A percentile compares a stretch with the other conserved stretches of the same genome.
These are phyloP conservation scores for Luidia sarsii DNA, from an alignment of 53 echinoderm and acorn worm genomes.

Conservation along the genomic window DNA sequence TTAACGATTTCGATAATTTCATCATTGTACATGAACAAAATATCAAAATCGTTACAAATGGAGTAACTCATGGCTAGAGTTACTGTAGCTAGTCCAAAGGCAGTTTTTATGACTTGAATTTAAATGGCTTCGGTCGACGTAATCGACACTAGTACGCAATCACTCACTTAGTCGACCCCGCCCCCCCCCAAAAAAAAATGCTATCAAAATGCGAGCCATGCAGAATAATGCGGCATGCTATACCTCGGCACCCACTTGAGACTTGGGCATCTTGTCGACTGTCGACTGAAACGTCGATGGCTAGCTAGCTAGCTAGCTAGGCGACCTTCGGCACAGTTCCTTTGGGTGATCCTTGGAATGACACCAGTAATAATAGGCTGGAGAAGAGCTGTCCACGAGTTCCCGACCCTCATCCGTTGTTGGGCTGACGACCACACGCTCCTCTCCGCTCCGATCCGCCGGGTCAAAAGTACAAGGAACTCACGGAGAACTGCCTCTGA, in stretches of 20 bases:
- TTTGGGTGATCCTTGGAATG: no score
- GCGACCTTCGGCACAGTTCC: no score
- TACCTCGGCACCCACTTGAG: slow-evolving; percentile 43
- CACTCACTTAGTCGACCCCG: neutral
- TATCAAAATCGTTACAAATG: no score
- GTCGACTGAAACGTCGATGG: neutral
- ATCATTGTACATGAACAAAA: no score
- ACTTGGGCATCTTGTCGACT: slow-evolving; percentile 32
- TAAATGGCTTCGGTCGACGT: neutral
- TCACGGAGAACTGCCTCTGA: no score
- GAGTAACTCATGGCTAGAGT: neutral
- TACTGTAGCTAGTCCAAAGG: neutral
- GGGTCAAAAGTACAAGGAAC: neutral
- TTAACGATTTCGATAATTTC: no score
- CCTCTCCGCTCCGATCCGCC: neutral
- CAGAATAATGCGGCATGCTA: slow-evolving; percentile 14
- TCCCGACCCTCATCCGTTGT: no score
- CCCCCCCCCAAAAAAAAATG: no score
- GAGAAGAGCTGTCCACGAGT: no score
- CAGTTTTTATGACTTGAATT: neutral
- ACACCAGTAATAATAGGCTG: no score
- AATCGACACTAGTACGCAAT: neutral
- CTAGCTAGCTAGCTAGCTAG: neutral
- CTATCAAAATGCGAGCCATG: neutral
- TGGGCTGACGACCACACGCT: no score